Evolutionary conservation across 1,140 invertebrate genomes (phyloP), one percentile per base, ranked within the genome.

Genomic region (Rhizoglyphus robini): DNA sequence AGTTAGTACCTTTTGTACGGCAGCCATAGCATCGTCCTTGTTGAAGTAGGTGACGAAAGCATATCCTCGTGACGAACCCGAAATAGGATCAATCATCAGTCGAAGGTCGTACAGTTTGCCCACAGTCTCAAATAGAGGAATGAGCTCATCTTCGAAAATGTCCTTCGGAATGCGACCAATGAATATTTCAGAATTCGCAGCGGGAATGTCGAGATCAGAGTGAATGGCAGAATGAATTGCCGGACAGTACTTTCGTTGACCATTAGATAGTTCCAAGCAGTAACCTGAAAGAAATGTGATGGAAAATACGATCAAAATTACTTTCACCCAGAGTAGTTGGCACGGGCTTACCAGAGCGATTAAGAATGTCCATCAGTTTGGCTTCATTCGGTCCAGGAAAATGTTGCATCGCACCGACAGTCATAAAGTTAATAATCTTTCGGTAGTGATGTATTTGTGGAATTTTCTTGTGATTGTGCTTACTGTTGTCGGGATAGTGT

Each of bases 231-330:
- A 83, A 68, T 73, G 77, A 3, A 76, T 77, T 68, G 69, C 81
- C 63, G 72, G 81, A 70, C 75, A 80, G 70, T 81, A 80, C 68
- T 80, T 79, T 47, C 84, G 73, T 70, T 86, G 84, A 0, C 84
- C 84, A 73, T 86, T 86, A 72, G 84, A 82, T 73, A 86, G 84
- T 3, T 82, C 73, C 38, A 85, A 77, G 20, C 68, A 70, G 72
- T 79, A 81, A 3, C 77, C 78, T 18, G 79, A 58, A 58, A 58
- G 29, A 32, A 32, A 18, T 29, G 5, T 8, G 8, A 54, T 54
- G 23, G 23, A 54, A 54, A 54, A 30, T 8, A 54, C 8, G 23
- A 41, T 41, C 8, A 8, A 54, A 54, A 58, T 18, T 18, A 46
- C 15, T 58, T 18, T 58, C 27, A 58, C 5, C n/a, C 2, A 58